These are phyloP conservation scores for Pelobates fuscus DNA, from an alignment of 2,113 vertebrate species.

Conservation along the genomic window DNA sequence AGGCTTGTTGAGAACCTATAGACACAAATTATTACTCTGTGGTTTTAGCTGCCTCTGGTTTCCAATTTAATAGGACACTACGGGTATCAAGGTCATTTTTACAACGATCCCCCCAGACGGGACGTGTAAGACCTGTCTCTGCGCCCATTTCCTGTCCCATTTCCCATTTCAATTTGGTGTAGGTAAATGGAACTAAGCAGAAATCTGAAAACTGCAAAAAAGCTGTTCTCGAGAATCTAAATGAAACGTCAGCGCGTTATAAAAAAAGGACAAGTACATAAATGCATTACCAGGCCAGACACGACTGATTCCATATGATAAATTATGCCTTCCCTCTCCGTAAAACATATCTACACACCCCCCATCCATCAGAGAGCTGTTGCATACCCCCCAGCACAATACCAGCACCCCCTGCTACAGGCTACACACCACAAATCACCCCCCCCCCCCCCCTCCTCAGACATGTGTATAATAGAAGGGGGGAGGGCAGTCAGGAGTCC, in stretches of 20 bases:
- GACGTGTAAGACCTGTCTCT: too few species aligned
- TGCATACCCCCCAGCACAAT: constrained; percentile 42
- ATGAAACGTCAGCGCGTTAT: constrained; percentile 22
- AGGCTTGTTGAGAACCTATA: too few species aligned
- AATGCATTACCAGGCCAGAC: background rate
- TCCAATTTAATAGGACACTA: too few species aligned
- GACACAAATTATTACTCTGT: too few species aligned
- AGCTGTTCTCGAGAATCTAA: background rate
- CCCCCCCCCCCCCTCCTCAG: constrained; percentile 21
- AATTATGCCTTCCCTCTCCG: constrained; percentile 18
- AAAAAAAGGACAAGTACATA: constrained; percentile 8
- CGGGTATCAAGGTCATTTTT: background rate
- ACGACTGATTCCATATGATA: constrained; percentile 29
- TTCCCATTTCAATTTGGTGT: too few species aligned
- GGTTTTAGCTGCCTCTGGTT: too few species aligned
- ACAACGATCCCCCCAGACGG: too few species aligned
- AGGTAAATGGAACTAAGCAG: too few species aligned
- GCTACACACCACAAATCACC: constrained; percentile 45
- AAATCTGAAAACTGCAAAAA: too few species aligned
- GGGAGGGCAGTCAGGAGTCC: constrained; percentile 36
- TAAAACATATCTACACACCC: constrained; percentile 29
- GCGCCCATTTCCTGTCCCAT: too few species aligned
- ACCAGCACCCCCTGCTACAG: constrained; percentile 31
- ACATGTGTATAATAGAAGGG: constrained; percentile 43
- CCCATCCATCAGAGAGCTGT: constrained; percentile 43